Conservation (phyloP, 2,113 vertebrate genomes). For the Platysteira castanea region DNA sequence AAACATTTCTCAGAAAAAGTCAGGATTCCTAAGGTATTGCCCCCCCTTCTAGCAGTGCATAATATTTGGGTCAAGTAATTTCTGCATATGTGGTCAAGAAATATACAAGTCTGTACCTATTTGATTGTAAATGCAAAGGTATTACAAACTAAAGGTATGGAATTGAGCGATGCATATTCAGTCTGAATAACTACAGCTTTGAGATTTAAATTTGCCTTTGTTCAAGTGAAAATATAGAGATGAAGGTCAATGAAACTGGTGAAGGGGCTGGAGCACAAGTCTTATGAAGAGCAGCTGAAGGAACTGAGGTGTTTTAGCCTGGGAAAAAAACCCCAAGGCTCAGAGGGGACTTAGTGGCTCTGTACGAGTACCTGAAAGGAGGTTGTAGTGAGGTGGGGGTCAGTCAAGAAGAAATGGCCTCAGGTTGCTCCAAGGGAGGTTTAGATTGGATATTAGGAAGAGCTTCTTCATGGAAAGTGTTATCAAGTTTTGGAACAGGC, state of each 20-base stretch:
- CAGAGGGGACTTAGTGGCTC: neutral
- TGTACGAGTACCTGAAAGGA: neutral
- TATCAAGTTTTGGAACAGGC: neutral
- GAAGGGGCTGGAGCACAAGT: neutral
- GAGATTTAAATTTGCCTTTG: neutral
- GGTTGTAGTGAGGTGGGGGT: neutral
- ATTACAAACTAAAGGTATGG: neutral
- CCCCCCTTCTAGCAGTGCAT: neutral
- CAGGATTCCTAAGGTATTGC: neutral
- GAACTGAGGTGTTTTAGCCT: neutral
- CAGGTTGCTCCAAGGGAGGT: neutral
- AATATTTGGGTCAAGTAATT: neutral
- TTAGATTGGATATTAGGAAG: neutral
- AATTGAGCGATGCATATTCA: neutral
- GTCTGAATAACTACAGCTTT: neutral
- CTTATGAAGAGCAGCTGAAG: neutral
- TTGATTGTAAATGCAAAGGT: neutral
- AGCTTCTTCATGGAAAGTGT: neutral
- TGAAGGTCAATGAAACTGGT: neutral
- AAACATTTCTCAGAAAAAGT: neutral
- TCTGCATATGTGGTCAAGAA: neutral
- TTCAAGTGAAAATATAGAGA: neutral
- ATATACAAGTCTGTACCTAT: neutral
- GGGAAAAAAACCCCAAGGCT: neutral
- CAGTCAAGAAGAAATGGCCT: neutral